Conservation (phyloP, 2,888 invertebrate species). For the Cybosia mesomella region DNA sequence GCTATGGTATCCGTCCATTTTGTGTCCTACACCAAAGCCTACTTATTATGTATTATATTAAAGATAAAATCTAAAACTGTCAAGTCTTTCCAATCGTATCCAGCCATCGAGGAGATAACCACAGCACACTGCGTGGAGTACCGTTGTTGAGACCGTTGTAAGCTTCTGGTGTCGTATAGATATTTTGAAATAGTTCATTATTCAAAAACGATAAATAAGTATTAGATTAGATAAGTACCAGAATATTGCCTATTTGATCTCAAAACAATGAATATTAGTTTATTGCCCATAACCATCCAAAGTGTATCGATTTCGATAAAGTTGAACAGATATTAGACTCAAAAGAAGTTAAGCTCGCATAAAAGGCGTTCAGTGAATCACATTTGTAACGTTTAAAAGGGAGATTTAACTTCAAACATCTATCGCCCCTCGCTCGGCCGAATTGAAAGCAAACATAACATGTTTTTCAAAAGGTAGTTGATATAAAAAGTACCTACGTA, state of each 20-base stretch:
- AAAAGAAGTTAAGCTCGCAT: constrained; percentile 66
- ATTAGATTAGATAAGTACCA: too few relatives aligned
- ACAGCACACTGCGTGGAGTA: too few relatives aligned
- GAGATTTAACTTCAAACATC: constrained; percentile 85
- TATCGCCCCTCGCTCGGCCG: constrained; percentile 71
- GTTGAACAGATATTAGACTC: constrained; percentile 45
- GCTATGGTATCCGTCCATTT: too few relatives aligned
- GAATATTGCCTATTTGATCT: background rate
- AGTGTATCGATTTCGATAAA: constrained; percentile 24
- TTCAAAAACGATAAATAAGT: background rate
- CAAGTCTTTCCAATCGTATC: background rate
- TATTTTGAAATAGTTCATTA: background rate
- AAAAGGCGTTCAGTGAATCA: constrained; percentile 80
- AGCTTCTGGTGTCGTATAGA: too few relatives aligned
- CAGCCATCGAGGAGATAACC: too few relatives aligned
- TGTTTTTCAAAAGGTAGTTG: constrained; percentile 79
- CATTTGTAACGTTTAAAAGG: constrained; percentile 81
- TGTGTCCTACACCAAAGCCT: too few relatives aligned
- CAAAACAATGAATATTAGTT: constrained; percentile 10
- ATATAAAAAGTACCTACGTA: constrained; percentile 73
- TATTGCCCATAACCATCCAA: background rate
- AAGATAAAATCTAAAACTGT: too few relatives aligned
- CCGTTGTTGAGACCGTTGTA: too few relatives aligned
- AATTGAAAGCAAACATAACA: constrained; percentile 83
- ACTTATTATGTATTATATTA: too few relatives aligned